These are phyloP conservation scores for Podilymbus podiceps DNA, from an alignment of 2,113 vertebrate genomes.

Conservation along the genomic window DNA sequence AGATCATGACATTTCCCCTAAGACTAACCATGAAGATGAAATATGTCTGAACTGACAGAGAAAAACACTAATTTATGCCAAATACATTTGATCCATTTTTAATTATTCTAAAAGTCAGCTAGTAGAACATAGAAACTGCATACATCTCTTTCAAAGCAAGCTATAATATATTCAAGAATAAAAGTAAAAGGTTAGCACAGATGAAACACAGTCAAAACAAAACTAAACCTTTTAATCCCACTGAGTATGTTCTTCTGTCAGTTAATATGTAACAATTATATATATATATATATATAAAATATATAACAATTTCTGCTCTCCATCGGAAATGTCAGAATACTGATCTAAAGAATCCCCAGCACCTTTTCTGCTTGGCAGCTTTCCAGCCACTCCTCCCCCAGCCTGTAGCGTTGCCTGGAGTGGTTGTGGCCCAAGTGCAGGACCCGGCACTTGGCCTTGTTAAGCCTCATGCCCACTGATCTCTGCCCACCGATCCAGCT, in stretches of 20 bases:
- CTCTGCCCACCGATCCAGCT: too few relatives aligned
- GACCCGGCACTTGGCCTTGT: too few relatives aligned
- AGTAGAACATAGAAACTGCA: neutral
- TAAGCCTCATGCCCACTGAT: too few relatives aligned
- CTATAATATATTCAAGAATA: neutral
- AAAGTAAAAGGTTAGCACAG: neutral
- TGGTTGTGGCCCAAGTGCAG: too few relatives aligned
- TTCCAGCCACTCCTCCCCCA: too few relatives aligned
- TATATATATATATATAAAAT: too few relatives aligned
- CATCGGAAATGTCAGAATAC: too few relatives aligned
- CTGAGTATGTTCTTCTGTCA: neutral
- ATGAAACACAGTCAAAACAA: neutral
- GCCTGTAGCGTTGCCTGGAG: too few relatives aligned
- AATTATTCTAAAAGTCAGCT: neutral
- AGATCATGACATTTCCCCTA: neutral
- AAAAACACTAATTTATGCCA: neutral
- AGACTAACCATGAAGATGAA: neutral
- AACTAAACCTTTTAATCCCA: neutral
- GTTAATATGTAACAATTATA: neutral
- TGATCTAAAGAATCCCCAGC: too few relatives aligned
- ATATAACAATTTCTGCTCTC: too few relatives aligned
- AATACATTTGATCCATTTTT: neutral
- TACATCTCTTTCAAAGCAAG: neutral
- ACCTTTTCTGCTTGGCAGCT: too few relatives aligned
- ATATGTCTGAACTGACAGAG: neutral